Base-by-base conservation (phyloP, 2,113 vertebrate species). In the Struthidea cinerea region DNA sequence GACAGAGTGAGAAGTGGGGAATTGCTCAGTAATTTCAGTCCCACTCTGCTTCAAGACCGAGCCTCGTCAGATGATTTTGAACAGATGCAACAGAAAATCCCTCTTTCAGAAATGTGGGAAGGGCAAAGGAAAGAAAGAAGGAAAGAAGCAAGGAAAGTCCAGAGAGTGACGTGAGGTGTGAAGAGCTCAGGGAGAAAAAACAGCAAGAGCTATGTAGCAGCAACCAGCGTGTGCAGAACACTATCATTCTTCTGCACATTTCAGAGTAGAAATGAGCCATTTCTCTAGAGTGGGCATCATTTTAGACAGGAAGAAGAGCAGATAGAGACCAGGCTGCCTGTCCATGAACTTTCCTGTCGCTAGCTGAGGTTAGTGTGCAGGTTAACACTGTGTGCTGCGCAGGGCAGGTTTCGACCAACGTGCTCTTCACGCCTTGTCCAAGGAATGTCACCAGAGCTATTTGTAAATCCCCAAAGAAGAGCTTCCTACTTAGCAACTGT, bases 281-380 rank as follows among this genome's bases (percentile, higher is more conserved):
- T 69, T 76, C 39, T 87, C 44, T 71, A 23, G 14, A 33, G 26
- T 35, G 44, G 44, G 11, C 4, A 6, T 74, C 15, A 42, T 77
- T 95, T 84, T n/a, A 81, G 30, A 56, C 64, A 26, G n/a, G 47
- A 70, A 84, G 30, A 53, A 76, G 33, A 92, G 30, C 49, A 83
- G 55, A 41, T 11, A 89, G 63, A 90, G 22, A 50, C 7, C 5
- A 49, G 15, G 21, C 19, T 70, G 33, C 21, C 50, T 64, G 32
- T 47, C 50, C 23, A 4, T 46, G 39, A 86, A 13, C 26, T 93
- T 21, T 80, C 21, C 42, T 24, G 33, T 47, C 0, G 0, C 44
- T 52, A n/a, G 19, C 5, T 70, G 61, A 59, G 26, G 46, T 52
- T 80, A 24, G n/a, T 55, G 22, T 0, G 1, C 37, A 55, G n/a